Evolutionary conservation across 2,888 invertebrate genomes (phyloP), one percentile per base, ranked within the genome.

Genomic region (Meiosimyza platycephala): DNA sequence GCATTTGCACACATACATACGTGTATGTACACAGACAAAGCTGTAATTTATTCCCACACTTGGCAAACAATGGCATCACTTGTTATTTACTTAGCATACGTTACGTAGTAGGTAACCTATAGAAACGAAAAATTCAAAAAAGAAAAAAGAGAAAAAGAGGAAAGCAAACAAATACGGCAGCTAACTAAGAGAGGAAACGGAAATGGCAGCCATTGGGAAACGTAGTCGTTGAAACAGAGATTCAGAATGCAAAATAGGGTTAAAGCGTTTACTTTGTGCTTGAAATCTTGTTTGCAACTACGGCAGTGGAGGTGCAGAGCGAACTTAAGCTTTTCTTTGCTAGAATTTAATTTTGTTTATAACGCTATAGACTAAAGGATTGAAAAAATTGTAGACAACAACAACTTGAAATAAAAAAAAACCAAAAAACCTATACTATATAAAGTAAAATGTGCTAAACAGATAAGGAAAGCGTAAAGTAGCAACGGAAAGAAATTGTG

Each of bases 81-180:
- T 63, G 47, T 63, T 63, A 69, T 69, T 69, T 69, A 40, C 60
- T 60, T 69, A 69, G 40, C 60, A 62, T 62, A 69, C 67, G 67
- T 55, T 67, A 57, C 67, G n/a, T 52, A 47, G n/a, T 18, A n/a
- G n/a, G n/a, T n/a, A n/a, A 15, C n/a, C 54, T 52, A 9, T 3
- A 33, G 6, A 65, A 15, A 28, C 40, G 16, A 15, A 7, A 55
- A 16, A 55, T 55, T 55, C 55, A 55, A 16, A 55, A 57, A 18
- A 57, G n/a, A n/a, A n/a, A 40, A 7, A 7, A 40, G 9, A 40
- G 40, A 40, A 64, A 18, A 40, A 18, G n/a, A n/a, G n/a, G n/a
- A n/a, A 64, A 40, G 28, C 64, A 40, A 18, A 62, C 5, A 62
- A 50, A 50, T 15, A 64, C 40, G 40, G 57, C 54, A 57, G 57